Evolutionary conservation across 37 sponge, comb jelly and placozoan genomes (phyloP).

Genomic region (Hexactinellida sp.): DNA sequence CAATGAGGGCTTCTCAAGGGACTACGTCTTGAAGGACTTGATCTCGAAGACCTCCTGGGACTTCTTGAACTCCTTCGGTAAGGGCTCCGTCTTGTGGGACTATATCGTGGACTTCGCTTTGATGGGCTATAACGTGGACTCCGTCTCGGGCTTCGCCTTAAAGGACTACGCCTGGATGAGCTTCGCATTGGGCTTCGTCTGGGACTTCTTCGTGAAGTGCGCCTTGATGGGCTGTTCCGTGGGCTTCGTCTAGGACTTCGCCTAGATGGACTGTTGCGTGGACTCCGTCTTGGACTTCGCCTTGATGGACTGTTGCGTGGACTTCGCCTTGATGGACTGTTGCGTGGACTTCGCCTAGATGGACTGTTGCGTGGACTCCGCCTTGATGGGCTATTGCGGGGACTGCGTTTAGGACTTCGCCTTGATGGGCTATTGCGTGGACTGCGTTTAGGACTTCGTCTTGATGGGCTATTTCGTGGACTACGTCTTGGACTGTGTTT

Average conservation of each 20-base stretch:
- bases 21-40: not conserved
- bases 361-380: not conserved
- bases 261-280: not conserved
- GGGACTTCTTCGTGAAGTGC: not conserved
- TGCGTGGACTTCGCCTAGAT: not conserved
- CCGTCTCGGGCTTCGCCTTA: not conserved
- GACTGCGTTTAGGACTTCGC: slow-evolving; percentile 3
- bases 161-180: not conserved
- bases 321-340: not conserved
- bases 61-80: not conserved
- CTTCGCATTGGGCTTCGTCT: not conserved
- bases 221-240: not conserved
- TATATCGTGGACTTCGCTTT: not conserved
- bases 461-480: not conserved
- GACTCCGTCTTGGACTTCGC: slow-evolving; percentile 12
- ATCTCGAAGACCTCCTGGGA: not conserved
- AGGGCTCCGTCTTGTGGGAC: not conserved
- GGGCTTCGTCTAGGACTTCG: not conserved
- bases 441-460: not conserved
- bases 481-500: not conserved
- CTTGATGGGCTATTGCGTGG: not conserved
- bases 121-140: not conserved
- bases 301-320: not conserved
- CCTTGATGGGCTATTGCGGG: not conserved
- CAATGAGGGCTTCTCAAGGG: not conserved